These are phyloP conservation scores for Girardinichthys multiradiatus DNA, from an alignment of 2,113 vertebrate genomes.

Conservation along the genomic window DNA sequence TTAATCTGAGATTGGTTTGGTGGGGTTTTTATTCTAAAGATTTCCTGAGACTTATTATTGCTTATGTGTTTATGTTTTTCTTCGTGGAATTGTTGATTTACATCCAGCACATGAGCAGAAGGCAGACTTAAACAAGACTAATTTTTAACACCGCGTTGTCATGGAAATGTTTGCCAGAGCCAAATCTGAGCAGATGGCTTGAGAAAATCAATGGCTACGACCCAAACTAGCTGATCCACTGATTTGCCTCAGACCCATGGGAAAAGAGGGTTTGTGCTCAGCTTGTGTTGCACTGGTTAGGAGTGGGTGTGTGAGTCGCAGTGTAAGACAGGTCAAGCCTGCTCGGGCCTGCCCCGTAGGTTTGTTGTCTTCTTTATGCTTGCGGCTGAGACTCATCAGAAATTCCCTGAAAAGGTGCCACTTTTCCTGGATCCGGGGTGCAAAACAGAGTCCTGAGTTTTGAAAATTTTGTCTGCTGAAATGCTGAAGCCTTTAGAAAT, in stretches of 20 bases:
- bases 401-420: conserved; percentile 3
- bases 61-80: not conserved
- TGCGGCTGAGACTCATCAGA: conserved; percentile 20
- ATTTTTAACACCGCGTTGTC: conserved; percentile 65
- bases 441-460: not conserved
- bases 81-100: conserved; percentile 1
- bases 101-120: conserved; percentile 51
- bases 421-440: not conserved
- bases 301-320: conserved; percentile 10
- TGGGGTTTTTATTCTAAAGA: not conserved
- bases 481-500: not conserved
- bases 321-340: conserved; percentile 5
- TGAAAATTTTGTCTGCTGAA: not conserved
- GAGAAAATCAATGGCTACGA: conserved; percentile 63
- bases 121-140: conserved; percentile 59
- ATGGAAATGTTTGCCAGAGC: conserved; percentile 59
- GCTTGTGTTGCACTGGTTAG: conserved; percentile 13
- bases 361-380: not conserved
- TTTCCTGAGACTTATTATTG: not conserved
- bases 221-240: conserved; percentile 54
- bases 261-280: conserved; percentile 34
- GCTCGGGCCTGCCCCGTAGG: conserved; percentile 8
- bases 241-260: conserved; percentile 41
- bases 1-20: not conserved
- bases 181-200: conserved; percentile 70